A percentile compares a stretch with the other conserved stretches of the same genome.
Evolutionary conservation across 2,797 vertebrate genomes (phyloP).

Genomic region (Muraenolepis orangiensis): DNA sequence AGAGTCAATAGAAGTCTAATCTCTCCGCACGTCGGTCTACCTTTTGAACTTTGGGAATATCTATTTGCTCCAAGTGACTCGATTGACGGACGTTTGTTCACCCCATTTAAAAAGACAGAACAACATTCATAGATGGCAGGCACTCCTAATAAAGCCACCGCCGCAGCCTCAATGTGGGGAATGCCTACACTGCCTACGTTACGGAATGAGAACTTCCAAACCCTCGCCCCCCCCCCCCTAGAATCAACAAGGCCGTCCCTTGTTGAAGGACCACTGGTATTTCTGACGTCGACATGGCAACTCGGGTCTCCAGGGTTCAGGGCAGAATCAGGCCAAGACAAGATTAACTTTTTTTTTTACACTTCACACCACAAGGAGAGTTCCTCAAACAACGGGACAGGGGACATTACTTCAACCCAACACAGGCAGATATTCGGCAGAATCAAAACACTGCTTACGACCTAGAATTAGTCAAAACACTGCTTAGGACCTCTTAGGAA

Average conservation of each 20-base stretch:
- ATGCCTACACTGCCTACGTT: background rate
- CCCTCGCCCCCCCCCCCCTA: background rate
- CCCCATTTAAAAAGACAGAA: background rate
- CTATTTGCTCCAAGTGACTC: background rate
- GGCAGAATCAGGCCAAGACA: background rate
- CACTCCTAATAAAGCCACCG: background rate
- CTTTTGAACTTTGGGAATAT: constrained; percentile 21
- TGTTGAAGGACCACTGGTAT: constrained; percentile 6
- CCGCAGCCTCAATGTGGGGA: background rate
- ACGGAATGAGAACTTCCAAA: background rate
- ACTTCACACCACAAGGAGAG: background rate
- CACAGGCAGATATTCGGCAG: background rate
- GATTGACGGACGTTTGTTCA: background rate
- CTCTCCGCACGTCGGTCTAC: constrained; percentile 34
- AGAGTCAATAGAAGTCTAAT: constrained; percentile 43
- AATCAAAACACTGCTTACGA: constrained; percentile 1
- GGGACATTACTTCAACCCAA: background rate
- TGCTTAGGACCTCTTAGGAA: background rate
- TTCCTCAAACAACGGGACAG: background rate
- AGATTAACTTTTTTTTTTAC: background rate
- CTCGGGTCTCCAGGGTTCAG: background rate
- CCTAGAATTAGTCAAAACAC: constrained; percentile 6
- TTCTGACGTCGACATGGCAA: constrained; percentile 14
- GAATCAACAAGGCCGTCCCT: background rate
- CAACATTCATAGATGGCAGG: background rate